Conservation (phyloP, 2,888 invertebrate genomes). For the Dinocampus coccinellae region DNA sequence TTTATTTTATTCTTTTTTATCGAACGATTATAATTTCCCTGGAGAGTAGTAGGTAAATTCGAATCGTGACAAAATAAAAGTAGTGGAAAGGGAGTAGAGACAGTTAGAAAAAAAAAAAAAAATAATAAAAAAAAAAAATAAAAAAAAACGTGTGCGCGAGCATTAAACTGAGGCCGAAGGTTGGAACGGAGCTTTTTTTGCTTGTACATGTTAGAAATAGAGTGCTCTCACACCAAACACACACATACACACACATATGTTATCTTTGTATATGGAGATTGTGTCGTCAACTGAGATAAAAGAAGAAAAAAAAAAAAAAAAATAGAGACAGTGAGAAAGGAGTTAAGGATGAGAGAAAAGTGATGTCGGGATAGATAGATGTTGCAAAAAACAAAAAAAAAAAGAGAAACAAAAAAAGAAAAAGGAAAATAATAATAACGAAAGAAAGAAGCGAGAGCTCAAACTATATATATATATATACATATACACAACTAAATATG, state of each 20-base stretch:
- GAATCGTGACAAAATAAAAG: not conserved
- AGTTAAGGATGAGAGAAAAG: too few relatives aligned
- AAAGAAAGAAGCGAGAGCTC: too few relatives aligned
- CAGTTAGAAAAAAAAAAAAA: too few relatives aligned
- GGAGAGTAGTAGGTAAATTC: constrained; percentile 28
- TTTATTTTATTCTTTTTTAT: not conserved
- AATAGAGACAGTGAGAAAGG: too few relatives aligned
- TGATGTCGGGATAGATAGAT: not conserved
- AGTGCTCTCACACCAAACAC: not conserved
- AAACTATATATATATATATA: too few relatives aligned
- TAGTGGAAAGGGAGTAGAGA: constrained; percentile 19
- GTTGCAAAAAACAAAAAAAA: too few relatives aligned
- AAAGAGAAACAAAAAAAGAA: constrained; percentile 29
- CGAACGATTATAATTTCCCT: constrained; percentile 44
- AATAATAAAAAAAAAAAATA: too few relatives aligned
- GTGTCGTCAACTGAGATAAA: constrained; percentile 33
- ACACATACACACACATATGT: not conserved
- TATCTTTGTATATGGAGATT: not conserved
- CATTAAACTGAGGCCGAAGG: constrained; percentile 9
- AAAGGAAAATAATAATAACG: not conserved
- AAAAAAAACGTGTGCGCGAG: constrained; percentile 9
- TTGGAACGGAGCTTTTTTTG: constrained; percentile 8
- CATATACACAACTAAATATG: constrained; percentile 22
- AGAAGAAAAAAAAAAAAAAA: constrained; percentile 7
- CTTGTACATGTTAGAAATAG: not conserved